These are phyloP conservation scores for Anguilla pacifica DNA, from an alignment of 2,797 vertebrate species.

Conservation along the genomic window DNA sequence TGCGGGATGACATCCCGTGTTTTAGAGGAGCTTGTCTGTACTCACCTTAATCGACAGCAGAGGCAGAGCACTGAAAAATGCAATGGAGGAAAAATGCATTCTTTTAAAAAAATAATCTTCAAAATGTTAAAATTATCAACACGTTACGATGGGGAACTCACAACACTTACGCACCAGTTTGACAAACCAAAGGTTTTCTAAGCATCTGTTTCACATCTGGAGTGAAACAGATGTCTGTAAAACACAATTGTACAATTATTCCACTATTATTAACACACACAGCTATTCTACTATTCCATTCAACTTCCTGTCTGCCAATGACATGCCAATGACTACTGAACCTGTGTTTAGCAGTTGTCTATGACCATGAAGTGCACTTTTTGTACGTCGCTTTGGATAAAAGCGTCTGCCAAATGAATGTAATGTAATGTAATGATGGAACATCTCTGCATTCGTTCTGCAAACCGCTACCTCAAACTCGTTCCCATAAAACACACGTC, in stretches of 20 bases:
- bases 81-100: not conserved
- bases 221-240: not conserved
- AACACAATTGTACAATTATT: not conserved
- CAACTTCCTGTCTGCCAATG: not conserved
- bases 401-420: too few species aligned
- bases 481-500: not conserved
- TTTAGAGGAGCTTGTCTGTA: too few species aligned
- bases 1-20: too few species aligned
- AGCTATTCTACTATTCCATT: not conserved
- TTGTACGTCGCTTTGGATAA: too few species aligned
- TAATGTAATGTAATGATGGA: not conserved
- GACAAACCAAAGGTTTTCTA: not conserved
- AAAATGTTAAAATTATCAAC: not conserved
- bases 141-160: not conserved
- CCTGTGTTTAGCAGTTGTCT: too few species aligned
- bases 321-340: too few species aligned
- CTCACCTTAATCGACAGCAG: too few species aligned
- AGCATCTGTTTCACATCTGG: not conserved
- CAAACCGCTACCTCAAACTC: conserved; percentile 2
- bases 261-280: not conserved
- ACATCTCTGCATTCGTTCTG: not conserved
- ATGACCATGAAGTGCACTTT: too few species aligned
- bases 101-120: not conserved
- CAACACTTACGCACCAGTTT: not conserved
- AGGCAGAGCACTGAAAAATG: too few species aligned